Conservation (phyloP, 92 coral and sea anemone species). For the Epizoanthus scotinus region DNA sequence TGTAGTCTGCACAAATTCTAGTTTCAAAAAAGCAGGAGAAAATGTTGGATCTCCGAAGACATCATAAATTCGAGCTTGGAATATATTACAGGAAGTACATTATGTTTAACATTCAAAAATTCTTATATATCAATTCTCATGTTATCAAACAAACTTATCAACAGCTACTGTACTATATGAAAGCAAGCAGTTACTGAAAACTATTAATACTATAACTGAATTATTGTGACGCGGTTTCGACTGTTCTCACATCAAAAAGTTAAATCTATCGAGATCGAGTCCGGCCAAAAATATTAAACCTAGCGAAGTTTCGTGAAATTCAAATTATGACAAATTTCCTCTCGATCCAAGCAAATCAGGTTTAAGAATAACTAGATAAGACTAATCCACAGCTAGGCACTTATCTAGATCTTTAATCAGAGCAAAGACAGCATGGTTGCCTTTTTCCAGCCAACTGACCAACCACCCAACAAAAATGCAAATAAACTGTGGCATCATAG, state of each 20-base stretch:
- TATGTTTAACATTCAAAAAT: background rate
- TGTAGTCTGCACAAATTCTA: background rate
- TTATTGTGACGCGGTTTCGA: background rate
- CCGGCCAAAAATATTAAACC: background rate
- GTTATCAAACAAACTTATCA: no score
- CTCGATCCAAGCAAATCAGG: background rate
- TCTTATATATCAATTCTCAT: background rate
- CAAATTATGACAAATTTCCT: background rate
- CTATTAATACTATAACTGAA: background rate
- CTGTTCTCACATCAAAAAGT: background rate
- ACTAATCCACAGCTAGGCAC: background rate
- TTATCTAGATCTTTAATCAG: background rate
- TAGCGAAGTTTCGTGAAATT: background rate
- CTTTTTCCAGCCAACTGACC: constrained; percentile 34
- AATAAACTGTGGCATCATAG: background rate
- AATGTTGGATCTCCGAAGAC: background rate
- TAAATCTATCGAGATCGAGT: background rate
- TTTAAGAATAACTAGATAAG: background rate
- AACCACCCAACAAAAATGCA: constrained; percentile 33
- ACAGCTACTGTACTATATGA: background rate
- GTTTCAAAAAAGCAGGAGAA: constrained; percentile 7
- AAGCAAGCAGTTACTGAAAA: background rate
- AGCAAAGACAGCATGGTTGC: background rate
- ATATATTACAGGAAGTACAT: constrained; percentile 21
- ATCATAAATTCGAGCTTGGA: no score